phyloP scores from a whole-genome alignment of 2,888 invertebrate species.

The Eupithecia subfuscata region DNA sequence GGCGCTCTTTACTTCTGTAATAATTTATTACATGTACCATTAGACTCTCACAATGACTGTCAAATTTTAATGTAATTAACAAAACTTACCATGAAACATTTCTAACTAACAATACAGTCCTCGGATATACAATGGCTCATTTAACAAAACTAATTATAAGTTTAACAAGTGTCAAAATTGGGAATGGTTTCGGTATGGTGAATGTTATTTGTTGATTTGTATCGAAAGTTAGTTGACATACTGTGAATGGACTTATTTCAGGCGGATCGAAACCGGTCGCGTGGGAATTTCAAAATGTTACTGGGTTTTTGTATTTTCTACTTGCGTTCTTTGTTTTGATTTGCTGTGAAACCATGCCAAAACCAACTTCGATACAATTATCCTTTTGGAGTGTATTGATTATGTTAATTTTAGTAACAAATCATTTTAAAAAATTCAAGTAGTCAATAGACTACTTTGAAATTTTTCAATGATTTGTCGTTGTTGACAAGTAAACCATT shows the following conservation, averaged over 20 bases:
- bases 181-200: conserved; percentile 26
- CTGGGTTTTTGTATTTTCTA: neutral
- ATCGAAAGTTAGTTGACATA: neutral
- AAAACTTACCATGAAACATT: neutral
- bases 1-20: conserved; percentile 13
- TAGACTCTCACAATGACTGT: neutral
- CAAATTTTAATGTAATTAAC: neutral
- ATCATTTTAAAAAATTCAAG: too few species aligned
- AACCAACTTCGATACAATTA: neutral
- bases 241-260: neutral
- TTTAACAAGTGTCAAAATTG: conserved; percentile 43
- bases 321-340: neutral
- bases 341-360: neutral
- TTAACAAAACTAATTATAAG: conserved; percentile 44
- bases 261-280: neutral
- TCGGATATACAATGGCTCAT: neutral
- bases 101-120: neutral
- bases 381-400: neutral
- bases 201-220: neutral
- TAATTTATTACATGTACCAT: neutral
- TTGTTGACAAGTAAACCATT: too few species aligned
- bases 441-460: too few species aligned
- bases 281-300: neutral
- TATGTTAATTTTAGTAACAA: neutral
- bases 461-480: too few species aligned